Evolutionary conservation across 2,888 invertebrate genomes (phyloP).

Genomic region (Nycteola revayana): DNA sequence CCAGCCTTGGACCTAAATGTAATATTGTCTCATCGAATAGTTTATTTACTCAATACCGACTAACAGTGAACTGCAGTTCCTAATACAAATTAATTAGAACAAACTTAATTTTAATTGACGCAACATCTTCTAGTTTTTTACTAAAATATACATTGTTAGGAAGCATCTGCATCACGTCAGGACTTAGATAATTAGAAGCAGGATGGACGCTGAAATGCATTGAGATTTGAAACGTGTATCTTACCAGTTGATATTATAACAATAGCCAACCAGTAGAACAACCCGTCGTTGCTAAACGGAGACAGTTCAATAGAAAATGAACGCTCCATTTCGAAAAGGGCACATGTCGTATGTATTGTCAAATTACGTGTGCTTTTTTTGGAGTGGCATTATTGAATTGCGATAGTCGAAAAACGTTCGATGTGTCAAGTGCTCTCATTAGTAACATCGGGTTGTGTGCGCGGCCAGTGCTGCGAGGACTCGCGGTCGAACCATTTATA

Average conservation of each 20-base stretch:
- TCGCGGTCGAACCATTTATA: conserved; percentile 23
- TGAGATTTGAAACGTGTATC: conserved; percentile 54
- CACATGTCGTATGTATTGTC: too few relatives aligned
- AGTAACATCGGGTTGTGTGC: conserved; percentile 52
- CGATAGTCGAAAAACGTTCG: conserved; percentile 8
- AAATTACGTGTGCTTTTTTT: too few relatives aligned
- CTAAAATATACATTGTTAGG: conserved; percentile 37
- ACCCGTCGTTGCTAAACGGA: conserved; percentile 54
- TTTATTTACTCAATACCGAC: conserved; percentile 52
- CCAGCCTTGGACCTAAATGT: too few relatives aligned
- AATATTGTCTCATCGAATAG: conserved; percentile 50
- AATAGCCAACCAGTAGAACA: conserved; percentile 35
- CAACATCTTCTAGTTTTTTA: conserved; percentile 44
- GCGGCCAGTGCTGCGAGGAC: conserved; percentile 27
- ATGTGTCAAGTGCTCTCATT: conserved; percentile 41
- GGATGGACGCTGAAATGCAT: conserved; percentile 48
- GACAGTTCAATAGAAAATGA: too few relatives aligned
- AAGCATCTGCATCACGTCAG: conserved; percentile 44
- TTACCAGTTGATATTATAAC: conserved; percentile 37
- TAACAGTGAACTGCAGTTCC: conserved; percentile 75
- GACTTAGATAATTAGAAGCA: conserved; percentile 34
- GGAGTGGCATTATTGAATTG: too few relatives aligned
- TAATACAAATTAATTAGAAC: conserved; percentile 63
- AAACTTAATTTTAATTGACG: conserved; percentile 56
- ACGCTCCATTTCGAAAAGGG: too few relatives aligned